These are phyloP conservation scores for Sarcophaga rosellei DNA, from an alignment of 2,888 invertebrate species.

Conservation along the genomic window DNA sequence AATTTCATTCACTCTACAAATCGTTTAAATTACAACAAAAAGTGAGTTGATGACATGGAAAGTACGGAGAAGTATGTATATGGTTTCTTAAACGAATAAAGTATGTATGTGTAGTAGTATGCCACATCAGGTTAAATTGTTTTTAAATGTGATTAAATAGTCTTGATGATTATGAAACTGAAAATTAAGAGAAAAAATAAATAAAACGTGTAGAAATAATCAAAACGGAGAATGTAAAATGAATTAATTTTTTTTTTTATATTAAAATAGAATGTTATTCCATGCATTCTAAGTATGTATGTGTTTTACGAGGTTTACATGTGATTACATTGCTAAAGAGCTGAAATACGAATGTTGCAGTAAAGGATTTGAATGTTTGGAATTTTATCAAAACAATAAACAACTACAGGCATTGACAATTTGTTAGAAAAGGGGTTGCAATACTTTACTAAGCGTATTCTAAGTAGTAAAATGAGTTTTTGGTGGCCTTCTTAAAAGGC, in stretches of 20 bases:
- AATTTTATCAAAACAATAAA: neutral
- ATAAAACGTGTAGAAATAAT: neutral
- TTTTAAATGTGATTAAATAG: constrained; percentile 30
- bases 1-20: constrained; percentile 39
- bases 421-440: too few species aligned
- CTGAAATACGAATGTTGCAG: neutral
- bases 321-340: neutral
- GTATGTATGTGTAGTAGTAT: too few species aligned
- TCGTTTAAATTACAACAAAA: constrained; percentile 15
- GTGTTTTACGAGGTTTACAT: neutral
- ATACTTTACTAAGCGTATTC: too few species aligned
- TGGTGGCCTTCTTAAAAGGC: too few species aligned
- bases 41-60: neutral
- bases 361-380: neutral
- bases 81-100: constrained; percentile 17
- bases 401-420: too few species aligned
- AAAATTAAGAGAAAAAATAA: neutral
- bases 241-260: constrained; percentile 22
- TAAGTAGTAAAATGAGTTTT: too few species aligned
- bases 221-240: constrained; percentile 4
- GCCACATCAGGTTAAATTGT: constrained; percentile 1
- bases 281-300: constrained; percentile 7
- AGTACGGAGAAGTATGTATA: neutral
- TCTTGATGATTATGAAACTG: neutral
- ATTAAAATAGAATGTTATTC: neutral